Evolutionary conservation across 2,113 vertebrate genomes (phyloP).

Genomic region (Bambusicola thoracicus): DNA sequence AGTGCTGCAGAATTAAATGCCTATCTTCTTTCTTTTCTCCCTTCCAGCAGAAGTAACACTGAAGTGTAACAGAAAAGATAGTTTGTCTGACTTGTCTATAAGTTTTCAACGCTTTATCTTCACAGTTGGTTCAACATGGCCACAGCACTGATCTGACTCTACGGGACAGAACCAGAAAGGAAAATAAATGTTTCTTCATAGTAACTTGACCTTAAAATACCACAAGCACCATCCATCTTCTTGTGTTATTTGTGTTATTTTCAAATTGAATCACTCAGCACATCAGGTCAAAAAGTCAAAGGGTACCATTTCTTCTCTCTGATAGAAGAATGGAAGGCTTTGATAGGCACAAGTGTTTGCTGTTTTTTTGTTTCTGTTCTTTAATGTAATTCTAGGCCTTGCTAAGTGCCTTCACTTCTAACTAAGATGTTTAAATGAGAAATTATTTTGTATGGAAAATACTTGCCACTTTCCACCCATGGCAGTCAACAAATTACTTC

Average conservation of each 20-base stretch:
- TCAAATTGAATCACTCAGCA: constrained; percentile 65
- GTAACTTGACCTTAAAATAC: constrained; percentile 63
- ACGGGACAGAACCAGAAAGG: background rate
- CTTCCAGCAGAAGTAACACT: background rate
- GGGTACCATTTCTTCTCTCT: constrained; percentile 45
- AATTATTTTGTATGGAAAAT: background rate
- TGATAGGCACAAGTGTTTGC: constrained; percentile 28
- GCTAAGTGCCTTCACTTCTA: background rate
- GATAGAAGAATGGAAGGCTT: constrained; percentile 22
- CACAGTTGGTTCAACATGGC: constrained; percentile 43
- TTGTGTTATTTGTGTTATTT: constrained; percentile 59
- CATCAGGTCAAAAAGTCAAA: constrained; percentile 60
- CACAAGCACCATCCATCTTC: constrained; percentile 57
- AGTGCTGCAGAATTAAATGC: background rate
- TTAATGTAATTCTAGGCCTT: background rate
- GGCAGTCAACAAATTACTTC: background rate
- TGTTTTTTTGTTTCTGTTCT: background rate
- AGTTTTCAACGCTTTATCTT: constrained; percentile 64
- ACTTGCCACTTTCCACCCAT: background rate
- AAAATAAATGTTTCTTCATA: constrained; percentile 56
- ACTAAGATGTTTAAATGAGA: background rate
- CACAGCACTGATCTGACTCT: background rate
- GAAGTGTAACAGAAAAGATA: constrained; percentile 29
- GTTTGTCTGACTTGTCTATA: constrained; percentile 50
- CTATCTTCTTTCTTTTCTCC: background rate